A percentile compares a stretch with the other conserved stretches of the same genome.
These are phyloP conservation scores for Morpho helenor DNA, from an alignment of 2,888 invertebrate genomes.

Conservation along the genomic window DNA sequence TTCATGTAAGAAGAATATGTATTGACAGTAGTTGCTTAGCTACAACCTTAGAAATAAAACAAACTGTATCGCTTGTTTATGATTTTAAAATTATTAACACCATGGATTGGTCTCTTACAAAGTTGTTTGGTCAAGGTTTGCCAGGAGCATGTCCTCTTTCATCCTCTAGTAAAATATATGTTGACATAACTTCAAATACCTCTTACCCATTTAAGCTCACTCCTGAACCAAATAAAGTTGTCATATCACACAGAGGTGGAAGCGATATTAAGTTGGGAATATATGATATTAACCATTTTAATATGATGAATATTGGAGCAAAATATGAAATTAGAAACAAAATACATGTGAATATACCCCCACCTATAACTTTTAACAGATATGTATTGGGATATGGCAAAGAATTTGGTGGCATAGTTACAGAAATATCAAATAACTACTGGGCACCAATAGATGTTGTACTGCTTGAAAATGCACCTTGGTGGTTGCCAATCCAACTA, in stretches of 20 bases:
- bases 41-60: constrained; percentile 87
- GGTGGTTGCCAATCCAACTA: constrained; percentile 93
- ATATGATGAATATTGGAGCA: constrained; percentile 85
- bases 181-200: constrained; percentile 85
- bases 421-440: constrained; percentile 90
- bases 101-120: constrained; percentile 91
- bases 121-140: constrained; percentile 92
- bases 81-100: constrained; percentile 84
- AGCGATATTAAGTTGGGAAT: constrained; percentile 83
- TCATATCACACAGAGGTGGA: constrained; percentile 84
- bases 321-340: constrained; percentile 68
- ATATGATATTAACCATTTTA: constrained; percentile 81
- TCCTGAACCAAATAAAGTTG: constrained; percentile 79
- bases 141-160: constrained; percentile 91
- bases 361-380: constrained; percentile 88
- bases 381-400: constrained; percentile 94
- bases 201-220: constrained; percentile 81
- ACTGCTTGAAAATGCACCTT: constrained; percentile 93
- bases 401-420: constrained; percentile 93
- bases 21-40: constrained; percentile 76
- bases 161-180: constrained; percentile 86
- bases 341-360: constrained; percentile 73
- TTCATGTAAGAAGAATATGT: constrained; percentile 91
- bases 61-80: constrained; percentile 93
- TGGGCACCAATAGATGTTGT: constrained; percentile 87